These are phyloP conservation scores for Canis aureus DNA, from an alignment of 2,113 vertebrate species.

Conservation along the genomic window DNA sequence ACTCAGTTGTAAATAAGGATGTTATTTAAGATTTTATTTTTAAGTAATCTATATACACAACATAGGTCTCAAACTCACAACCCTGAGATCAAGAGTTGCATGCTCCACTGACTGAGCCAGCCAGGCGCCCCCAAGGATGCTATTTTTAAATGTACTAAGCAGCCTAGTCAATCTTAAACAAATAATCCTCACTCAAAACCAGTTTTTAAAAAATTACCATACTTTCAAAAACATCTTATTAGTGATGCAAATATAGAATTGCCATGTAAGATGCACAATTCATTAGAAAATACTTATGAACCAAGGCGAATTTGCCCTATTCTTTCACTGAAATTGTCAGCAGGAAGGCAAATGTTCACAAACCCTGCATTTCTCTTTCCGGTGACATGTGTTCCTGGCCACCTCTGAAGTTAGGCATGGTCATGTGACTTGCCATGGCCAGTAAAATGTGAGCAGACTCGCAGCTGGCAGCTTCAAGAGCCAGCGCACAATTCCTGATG, in stretches of 20 bases:
- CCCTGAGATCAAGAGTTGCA: neutral
- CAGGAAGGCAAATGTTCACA: neutral
- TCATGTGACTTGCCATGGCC: neutral
- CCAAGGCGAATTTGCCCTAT: neutral
- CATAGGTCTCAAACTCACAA: neutral
- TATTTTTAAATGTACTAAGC: neutral
- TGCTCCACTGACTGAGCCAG: neutral
- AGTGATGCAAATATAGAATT: neutral
- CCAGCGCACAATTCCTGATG: neutral
- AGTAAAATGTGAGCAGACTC: neutral
- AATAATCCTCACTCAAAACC: neutral
- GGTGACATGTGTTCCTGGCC: neutral
- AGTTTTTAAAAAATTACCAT: neutral
- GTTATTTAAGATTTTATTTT: neutral
- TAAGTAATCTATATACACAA: neutral
- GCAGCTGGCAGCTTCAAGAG: neutral
- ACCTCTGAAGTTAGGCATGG: neutral
- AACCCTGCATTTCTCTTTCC: neutral
- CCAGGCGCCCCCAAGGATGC: neutral
- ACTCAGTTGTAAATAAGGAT: neutral
- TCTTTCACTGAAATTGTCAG: neutral
- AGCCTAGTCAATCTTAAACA: neutral
- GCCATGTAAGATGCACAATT: neutral
- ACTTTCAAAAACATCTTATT: neutral
- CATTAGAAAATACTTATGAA: neutral